Evolutionary conservation across 2,888 invertebrate genomes (phyloP).

Genomic region (Thera britannica): DNA sequence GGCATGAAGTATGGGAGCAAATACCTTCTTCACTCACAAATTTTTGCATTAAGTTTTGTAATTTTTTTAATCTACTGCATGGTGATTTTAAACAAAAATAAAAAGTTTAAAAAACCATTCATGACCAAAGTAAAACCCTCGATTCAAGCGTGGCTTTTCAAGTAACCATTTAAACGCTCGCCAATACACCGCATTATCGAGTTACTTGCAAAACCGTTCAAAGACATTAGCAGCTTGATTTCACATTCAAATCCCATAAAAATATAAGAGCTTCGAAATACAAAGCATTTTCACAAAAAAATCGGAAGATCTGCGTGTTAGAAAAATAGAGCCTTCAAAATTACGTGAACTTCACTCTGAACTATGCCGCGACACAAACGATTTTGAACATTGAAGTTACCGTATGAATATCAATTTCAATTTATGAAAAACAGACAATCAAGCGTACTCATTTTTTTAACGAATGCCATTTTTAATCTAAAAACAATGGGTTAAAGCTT

Average conservation of each 20-base stretch:
- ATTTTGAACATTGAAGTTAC: background rate
- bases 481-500: constrained; percentile 18
- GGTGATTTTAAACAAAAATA: background rate
- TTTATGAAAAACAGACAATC: constrained; percentile 1
- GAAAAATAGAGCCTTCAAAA: background rate
- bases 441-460: background rate
- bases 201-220: constrained; percentile 11
- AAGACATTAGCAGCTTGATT: constrained; percentile 26
- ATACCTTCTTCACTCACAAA: too few relatives aligned
- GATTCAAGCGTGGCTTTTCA: background rate
- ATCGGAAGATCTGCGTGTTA: background rate
- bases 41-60: too few relatives aligned
- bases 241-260: constrained; percentile 29
- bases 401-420: background rate
- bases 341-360: background rate
- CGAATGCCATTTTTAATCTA: constrained; percentile 11
- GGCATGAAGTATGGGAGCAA: too few relatives aligned
- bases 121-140: background rate
- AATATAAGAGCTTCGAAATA: constrained; percentile 19
- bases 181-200: constrained; percentile 16
- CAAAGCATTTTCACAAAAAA: constrained; percentile 15
- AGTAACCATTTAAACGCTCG: background rate
- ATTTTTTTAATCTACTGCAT: too few relatives aligned
- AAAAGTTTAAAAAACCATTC: background rate
- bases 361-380: background rate